Evolutionary conservation across 2,797 vertebrate genomes (phyloP).

Genomic region (Coendou prehensilis): DNA sequence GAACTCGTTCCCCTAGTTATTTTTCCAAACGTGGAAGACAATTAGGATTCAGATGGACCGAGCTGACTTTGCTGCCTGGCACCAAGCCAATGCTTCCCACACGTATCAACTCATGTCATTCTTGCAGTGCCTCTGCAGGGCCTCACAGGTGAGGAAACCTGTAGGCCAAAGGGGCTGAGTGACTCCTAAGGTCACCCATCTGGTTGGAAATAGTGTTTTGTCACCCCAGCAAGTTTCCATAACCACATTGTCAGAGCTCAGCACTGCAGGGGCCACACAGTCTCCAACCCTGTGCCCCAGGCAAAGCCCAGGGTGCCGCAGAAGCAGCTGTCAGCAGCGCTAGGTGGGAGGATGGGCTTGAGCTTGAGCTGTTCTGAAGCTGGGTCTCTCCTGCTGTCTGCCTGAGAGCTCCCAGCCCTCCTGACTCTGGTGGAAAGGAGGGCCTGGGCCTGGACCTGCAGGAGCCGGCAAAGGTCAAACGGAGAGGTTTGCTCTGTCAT

Average conservation of each 20-base stretch:
- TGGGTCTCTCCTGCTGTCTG: not conserved
- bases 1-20: not conserved
- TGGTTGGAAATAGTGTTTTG: constrained; percentile 16
- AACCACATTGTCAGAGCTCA: not conserved
- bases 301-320: not conserved
- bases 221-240: constrained; percentile 6
- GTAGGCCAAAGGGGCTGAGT: constrained; percentile 29
- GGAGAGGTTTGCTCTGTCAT: not conserved
- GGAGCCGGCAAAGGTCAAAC: not conserved
- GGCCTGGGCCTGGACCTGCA: not conserved
- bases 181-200: not conserved
- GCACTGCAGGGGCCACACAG: not conserved
- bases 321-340: not conserved
- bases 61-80: not conserved
- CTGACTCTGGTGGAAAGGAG: fast-evolving
- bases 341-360: not conserved
- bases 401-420: not conserved
- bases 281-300: not conserved
- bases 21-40: not conserved
- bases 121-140: not conserved
- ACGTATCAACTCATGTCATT: not conserved
- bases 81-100: not conserved
- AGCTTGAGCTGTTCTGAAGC: no score
- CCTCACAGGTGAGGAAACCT: constrained; percentile 38
- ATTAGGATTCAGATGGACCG: not conserved